These are phyloP conservation scores for Heliconius ismenius DNA, from an alignment of 2,888 invertebrate genomes.

Conservation along the genomic window DNA sequence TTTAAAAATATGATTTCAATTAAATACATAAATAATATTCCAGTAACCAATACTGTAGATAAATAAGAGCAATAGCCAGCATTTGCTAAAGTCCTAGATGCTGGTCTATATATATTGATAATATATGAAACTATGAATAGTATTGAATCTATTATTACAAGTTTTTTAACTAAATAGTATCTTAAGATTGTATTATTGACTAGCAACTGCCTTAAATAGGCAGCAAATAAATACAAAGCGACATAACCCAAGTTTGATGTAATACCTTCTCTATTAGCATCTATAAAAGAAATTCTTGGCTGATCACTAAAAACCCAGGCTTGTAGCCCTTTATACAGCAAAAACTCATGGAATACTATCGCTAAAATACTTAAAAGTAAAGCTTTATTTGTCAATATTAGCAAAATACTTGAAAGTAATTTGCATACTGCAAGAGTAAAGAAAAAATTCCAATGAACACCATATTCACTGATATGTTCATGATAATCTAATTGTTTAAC, in stretches of 20 bases:
- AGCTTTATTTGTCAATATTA: conserved; percentile 78
- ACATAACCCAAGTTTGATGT: conserved; percentile 92
- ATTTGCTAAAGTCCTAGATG: conserved; percentile 92
- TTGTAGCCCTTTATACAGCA: conserved; percentile 84
- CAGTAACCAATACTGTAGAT: conserved; percentile 83
- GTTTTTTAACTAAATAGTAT: conserved; percentile 48
- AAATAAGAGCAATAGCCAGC: conserved; percentile 90
- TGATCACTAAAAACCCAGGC: conserved; percentile 85
- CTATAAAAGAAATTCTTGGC: conserved; percentile 83
- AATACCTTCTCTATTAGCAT: conserved; percentile 96
- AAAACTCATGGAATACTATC: conserved; percentile 84
- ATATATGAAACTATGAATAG: conserved; percentile 74
- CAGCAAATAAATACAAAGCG: conserved; percentile 89
- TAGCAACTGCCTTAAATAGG: conserved; percentile 83
- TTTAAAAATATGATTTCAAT: conserved; percentile 76
- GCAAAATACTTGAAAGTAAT: conserved; percentile 84
- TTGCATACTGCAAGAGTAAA: conserved; percentile 94
- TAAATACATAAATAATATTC: conserved; percentile 80
- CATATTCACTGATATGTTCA: conserved; percentile 95
- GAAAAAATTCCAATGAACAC: conserved; percentile 99
- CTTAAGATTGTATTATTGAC: conserved; percentile 58
- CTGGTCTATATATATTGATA: conserved; percentile 77
- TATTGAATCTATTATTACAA: conserved; percentile 50
- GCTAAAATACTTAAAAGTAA: conserved; percentile 81
- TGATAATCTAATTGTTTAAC: conserved; percentile 89